Conservation (phyloP, 2,888 invertebrate genomes). For the Bugulina stolonifera region DNA sequence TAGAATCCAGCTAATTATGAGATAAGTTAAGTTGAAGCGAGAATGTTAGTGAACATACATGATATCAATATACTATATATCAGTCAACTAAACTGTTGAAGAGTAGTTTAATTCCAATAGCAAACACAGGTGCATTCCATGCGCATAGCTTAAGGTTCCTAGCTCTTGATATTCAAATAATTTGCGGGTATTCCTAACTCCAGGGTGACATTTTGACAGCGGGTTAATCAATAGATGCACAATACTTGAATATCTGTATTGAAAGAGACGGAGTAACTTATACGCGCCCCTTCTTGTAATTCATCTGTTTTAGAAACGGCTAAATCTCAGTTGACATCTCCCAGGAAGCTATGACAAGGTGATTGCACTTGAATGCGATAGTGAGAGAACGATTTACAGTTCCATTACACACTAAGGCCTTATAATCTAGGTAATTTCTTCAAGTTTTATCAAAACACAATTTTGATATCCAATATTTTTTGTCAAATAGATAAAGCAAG, state of each 20-base stretch:
- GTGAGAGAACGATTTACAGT: not conserved
- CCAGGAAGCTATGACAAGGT: conserved; percentile 6
- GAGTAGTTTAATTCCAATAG: not conserved
- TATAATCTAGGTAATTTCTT: conserved; percentile 22
- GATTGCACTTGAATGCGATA: conserved; percentile 14
- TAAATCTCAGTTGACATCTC: not conserved
- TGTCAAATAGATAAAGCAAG: not conserved
- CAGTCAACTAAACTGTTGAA: not conserved
- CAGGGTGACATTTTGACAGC: too few relatives aligned
- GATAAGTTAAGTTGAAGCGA: too few relatives aligned
- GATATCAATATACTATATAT: too few relatives aligned
- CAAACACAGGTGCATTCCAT: conserved; percentile 22
- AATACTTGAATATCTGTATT: too few relatives aligned
- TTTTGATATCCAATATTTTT: conserved; percentile 18
- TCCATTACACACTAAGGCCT: not conserved
- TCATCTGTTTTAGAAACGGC: not conserved
- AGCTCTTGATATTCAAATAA: too few relatives aligned
- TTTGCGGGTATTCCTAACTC: too few relatives aligned
- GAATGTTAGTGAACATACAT: too few relatives aligned
- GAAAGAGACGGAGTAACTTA: too few relatives aligned
- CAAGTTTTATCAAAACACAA: not conserved
- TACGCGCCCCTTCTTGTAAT: too few relatives aligned
- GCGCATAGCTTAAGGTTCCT: not conserved
- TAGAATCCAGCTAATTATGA: too few relatives aligned
- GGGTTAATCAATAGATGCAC: too few relatives aligned